A percentile compares a stretch with the other conserved stretches of the same genome.
Evolutionary conservation across 1,140 invertebrate genomes (phyloP).

Genomic region (Dreissena rostriformis): DNA sequence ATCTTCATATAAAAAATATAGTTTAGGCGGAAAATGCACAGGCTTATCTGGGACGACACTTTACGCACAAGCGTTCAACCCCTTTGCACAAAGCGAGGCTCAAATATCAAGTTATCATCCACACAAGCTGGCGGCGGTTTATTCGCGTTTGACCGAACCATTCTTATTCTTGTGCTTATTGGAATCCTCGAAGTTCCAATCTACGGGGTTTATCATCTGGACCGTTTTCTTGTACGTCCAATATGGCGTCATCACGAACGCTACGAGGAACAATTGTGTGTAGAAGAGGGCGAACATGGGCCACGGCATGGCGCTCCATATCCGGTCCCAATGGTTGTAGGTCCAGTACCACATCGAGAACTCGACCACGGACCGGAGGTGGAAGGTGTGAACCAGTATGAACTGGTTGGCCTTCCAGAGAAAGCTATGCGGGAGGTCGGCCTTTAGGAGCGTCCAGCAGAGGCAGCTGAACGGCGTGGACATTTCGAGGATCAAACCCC

Average conservation of each 20-base stretch:
- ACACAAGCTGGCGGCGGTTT: no score
- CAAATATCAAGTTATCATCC: no score
- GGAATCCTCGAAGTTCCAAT: conserved; percentile 77
- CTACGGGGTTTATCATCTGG: conserved; percentile 75
- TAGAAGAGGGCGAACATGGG: conserved; percentile 69
- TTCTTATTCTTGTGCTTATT: conserved; percentile 59
- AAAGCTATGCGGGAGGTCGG: conserved; percentile 64
- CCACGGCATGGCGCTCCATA: conserved; percentile 69
- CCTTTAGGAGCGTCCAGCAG: conserved; percentile 77
- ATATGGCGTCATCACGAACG: conserved; percentile 78
- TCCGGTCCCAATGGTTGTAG: conserved; percentile 70
- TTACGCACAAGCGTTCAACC: no score
- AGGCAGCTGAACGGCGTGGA: conserved; percentile 77
- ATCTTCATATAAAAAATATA: no score
- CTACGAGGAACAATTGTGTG: conserved; percentile 68
- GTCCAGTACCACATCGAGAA: conserved; percentile 72
- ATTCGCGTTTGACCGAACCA: conserved; percentile 42
- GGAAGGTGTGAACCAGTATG: conserved; percentile 76
- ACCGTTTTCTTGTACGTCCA: conserved; percentile 79
- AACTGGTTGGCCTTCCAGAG: conserved; percentile 78
- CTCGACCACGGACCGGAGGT: conserved; percentile 76
- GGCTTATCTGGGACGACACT: no score
- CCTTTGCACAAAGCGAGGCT: no score
- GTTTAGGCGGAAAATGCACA: no score
- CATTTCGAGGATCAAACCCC: conserved; percentile 76